Base-by-base conservation (phyloP, 1,140 invertebrate genomes). In the Onthophagus taurus region DNA sequence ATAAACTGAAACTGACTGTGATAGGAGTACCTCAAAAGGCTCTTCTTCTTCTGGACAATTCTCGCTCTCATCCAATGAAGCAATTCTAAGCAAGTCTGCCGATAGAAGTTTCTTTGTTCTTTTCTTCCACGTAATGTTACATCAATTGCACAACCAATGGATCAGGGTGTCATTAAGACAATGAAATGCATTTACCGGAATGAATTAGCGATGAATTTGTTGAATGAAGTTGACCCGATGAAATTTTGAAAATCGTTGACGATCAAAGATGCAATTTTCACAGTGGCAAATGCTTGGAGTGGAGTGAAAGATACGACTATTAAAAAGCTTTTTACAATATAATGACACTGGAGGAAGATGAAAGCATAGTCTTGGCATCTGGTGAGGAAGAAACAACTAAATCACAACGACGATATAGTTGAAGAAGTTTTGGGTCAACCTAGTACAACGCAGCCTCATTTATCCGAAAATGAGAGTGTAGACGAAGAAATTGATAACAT, bases 261-360 rank as follows among this genome's bases (percentile, higher is more conserved):
- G 11, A 30, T 49, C 17, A 48, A 45, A 48, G 24, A 48, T 12
- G 42, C 44, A 38, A 35, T 35, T 35, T 35, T 35, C 16, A 35
- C 33, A 14, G 47, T 49, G 14, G 41, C 44, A 29, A 20, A 21
- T 29, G 26, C 44, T 30, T 49, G 48, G 36, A 41, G 31, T 34
- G 48, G 24, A 39, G 47, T 47, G 30, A 45, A 49, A 35, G 30
- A 29, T 18, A 45, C 29, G 7, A 49, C 9, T 13, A 39, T 45
- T 20, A 44, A 49, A 46, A 46, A 29, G 34, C 47, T 29, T 46
- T 49, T 49, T 46, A 49, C 24, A 49, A 49, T 46, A 49, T 46
- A 49, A 45, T 49, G 47, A 49, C 47, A 13, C 35, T 49, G 45
- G 31, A 44, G 30, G 31, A 36, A 21, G 13, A 38, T 26, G 12